phyloP scores from a whole-genome alignment of 1,140 invertebrate species.

The Papilio glaucus region DNA sequence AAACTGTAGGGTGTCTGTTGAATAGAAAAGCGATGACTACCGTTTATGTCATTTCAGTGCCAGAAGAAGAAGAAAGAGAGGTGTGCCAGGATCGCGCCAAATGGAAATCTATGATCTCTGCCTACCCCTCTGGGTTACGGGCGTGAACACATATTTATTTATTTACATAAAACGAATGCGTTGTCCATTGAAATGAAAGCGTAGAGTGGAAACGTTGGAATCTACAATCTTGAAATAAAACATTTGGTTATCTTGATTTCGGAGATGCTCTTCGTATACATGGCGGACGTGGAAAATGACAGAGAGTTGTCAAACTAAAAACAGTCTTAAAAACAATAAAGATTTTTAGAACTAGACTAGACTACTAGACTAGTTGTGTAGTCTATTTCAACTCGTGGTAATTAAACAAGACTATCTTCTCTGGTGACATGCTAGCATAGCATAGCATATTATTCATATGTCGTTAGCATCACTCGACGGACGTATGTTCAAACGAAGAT shows the following conservation, averaged over 20 bases:
- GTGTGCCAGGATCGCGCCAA: no score
- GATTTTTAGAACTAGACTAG: not conserved
- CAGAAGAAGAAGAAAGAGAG: no score
- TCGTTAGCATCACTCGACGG: not conserved
- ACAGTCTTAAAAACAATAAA: not conserved
- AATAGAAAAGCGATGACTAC: no score
- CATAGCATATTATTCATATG: no score
- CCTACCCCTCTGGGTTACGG: no score
- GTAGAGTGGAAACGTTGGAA: not conserved
- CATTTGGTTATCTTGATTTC: not conserved
- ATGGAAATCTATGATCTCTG: no score
- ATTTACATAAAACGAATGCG: not conserved
- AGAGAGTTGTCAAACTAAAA: not conserved
- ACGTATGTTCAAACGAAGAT: not conserved
- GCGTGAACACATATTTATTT: no score
- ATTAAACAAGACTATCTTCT: not conserved
- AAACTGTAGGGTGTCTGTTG: no score
- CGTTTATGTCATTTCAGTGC: no score
- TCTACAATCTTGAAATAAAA: not conserved
- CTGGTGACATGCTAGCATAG: not conserved
- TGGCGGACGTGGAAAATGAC: not conserved
- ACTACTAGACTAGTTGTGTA: not conserved
- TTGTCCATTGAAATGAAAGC: not conserved
- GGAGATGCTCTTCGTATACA: slow-evolving; percentile 5
- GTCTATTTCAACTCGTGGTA: not conserved